These are phyloP conservation scores for Desoria tigrina DNA, from an alignment of 2,888 invertebrate species.

Conservation along the genomic window DNA sequence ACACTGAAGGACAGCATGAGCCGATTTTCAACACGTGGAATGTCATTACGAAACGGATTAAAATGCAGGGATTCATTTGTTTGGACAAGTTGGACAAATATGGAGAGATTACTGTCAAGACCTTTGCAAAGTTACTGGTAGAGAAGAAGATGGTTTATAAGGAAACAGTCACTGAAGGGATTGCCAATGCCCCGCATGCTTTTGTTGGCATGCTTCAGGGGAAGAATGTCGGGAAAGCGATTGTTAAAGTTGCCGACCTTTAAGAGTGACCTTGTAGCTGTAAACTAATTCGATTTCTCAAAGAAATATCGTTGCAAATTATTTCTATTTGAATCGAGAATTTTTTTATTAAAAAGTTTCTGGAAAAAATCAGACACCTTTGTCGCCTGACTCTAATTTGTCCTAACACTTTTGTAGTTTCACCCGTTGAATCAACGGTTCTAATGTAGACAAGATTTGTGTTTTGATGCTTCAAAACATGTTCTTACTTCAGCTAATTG, in stretches of 20 bases:
- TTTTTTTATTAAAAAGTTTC: too few relatives aligned
- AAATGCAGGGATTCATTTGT: conserved; percentile 17
- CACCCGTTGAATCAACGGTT: too few relatives aligned
- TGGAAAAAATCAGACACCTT: too few relatives aligned
- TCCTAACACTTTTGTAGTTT: too few relatives aligned
- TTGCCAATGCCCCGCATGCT: conserved; percentile 19
- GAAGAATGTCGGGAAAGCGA: conserved; percentile 27
- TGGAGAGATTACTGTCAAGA: background rate
- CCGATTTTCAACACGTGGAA: background rate
- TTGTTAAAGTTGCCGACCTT: conserved; percentile 24
- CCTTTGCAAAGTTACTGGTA: conserved; percentile 11
- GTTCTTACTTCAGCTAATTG: too few relatives aligned
- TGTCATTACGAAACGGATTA: conserved; percentile 19
- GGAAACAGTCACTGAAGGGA: conserved; percentile 16
- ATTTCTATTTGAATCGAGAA: too few relatives aligned
- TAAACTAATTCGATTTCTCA: too few relatives aligned
- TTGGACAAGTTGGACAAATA: conserved; percentile 14
- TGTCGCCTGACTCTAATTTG: too few relatives aligned
- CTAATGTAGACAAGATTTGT: too few relatives aligned
- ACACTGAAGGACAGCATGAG: conserved; percentile 4
- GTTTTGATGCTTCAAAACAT: too few relatives aligned
- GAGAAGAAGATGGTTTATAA: conserved; percentile 25
- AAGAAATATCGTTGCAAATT: too few relatives aligned
- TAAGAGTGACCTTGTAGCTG: too few relatives aligned
- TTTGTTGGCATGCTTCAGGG: conserved; percentile 26